Conservation (phyloP, 2,888 invertebrate species). For the Papilio demoleus region DNA sequence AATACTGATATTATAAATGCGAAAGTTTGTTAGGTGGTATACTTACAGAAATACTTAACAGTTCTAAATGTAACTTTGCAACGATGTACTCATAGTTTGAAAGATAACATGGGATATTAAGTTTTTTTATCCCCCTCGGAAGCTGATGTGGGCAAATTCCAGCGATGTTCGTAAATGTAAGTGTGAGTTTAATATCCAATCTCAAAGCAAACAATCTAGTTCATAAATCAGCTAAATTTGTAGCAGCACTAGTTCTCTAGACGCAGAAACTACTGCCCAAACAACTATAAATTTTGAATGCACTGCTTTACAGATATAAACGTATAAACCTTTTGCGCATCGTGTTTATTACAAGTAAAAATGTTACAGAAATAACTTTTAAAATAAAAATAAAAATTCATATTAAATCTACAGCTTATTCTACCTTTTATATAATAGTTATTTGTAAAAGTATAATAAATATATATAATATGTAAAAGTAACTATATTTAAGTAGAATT, state of each 20-base stretch:
- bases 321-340: conserved; percentile 29
- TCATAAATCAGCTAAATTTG: conserved; percentile 39
- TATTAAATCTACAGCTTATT: background rate
- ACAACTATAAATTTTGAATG: conserved; percentile 41
- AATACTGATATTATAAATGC: too few relatives aligned
- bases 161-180: background rate
- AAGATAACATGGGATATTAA: too few relatives aligned
- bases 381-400: background rate
- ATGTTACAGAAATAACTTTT: background rate
- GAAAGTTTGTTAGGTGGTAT: too few relatives aligned
- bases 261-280: conserved; percentile 38
- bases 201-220: conserved; percentile 25
- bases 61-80: too few relatives aligned
- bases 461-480: too few relatives aligned
- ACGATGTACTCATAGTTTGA: too few relatives aligned
- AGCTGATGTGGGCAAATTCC: too few relatives aligned
- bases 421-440: too few relatives aligned
- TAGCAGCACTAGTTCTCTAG: conserved; percentile 35
- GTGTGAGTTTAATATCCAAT: conserved; percentile 24
- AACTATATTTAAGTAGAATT: too few relatives aligned
- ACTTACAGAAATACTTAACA: too few relatives aligned
- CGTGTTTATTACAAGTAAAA: conserved; percentile 25
- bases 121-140: too few relatives aligned
- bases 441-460: too few relatives aligned
- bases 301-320: conserved; percentile 38